Evolutionary conservation across 2,797 vertebrate species (phyloP).

Genomic region (Falco novaeseelandiae): DNA sequence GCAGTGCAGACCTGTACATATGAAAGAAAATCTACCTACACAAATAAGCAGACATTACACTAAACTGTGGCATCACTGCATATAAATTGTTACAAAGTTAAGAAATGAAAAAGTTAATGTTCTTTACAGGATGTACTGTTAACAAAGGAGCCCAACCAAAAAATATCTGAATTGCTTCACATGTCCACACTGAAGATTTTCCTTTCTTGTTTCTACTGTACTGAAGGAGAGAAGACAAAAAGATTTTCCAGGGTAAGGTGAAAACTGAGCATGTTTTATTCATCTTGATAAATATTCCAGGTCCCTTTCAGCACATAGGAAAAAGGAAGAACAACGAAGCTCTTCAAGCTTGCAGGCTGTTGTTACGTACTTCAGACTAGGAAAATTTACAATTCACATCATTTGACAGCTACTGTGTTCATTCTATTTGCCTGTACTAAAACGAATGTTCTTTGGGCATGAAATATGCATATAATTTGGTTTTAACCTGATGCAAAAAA

Average conservation of each 20-base stretch:
- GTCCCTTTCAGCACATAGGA: background rate
- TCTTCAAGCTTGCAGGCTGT: background rate
- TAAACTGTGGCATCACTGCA: background rate
- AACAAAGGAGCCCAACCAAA: background rate
- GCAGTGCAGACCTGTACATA: background rate
- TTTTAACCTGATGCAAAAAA: background rate
- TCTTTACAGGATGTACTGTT: background rate
- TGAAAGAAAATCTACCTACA: background rate
- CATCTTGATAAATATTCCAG: background rate
- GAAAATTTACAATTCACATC: background rate
- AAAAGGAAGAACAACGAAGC: background rate
- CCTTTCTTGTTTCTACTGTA: background rate
- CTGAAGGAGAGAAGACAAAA: background rate
- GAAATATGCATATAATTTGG: background rate
- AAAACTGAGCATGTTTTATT: background rate
- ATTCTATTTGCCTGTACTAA: background rate
- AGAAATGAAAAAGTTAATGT: background rate
- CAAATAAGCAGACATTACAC: background rate
- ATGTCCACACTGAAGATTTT: background rate
- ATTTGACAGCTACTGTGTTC: background rate
- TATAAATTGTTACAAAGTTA: background rate
- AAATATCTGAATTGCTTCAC: background rate
- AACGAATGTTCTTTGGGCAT: background rate
- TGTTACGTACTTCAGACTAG: background rate
- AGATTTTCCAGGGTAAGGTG: background rate